phyloP scores from a whole-genome alignment of 1,140 invertebrate genomes.

The Trachymyrmex septentrionalis region DNA sequence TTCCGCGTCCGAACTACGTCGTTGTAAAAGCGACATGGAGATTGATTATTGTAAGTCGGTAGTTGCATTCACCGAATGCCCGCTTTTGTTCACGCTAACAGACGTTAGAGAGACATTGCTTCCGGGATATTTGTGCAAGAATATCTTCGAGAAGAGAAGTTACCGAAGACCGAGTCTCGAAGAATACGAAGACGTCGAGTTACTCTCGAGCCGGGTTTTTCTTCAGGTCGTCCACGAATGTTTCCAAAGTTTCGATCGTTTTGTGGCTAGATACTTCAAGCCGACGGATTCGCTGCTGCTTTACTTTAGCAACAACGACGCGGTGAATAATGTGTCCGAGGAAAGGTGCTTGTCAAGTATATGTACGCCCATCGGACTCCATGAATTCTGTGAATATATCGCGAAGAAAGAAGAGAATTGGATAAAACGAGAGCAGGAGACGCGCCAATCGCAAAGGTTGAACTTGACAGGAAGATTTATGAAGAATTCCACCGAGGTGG shows the following conservation, averaged over 20 bases:
- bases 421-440: constrained; percentile 83
- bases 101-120: constrained; percentile 67
- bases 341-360: constrained; percentile 84
- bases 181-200: constrained; percentile 74
- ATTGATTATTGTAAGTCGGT: constrained; percentile 54
- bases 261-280: constrained; percentile 80
- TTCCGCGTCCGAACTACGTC: not conserved
- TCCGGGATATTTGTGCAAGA: constrained; percentile 61
- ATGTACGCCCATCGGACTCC: constrained; percentile 86
- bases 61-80: constrained; percentile 34
- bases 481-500: constrained; percentile 48
- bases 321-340: constrained; percentile 78
- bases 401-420: constrained; percentile 86
- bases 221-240: constrained; percentile 81
- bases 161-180: constrained; percentile 59
- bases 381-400: constrained; percentile 87
- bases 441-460: constrained; percentile 40
- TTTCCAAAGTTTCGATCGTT: constrained; percentile 84
- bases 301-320: constrained; percentile 84
- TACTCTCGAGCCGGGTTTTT: constrained; percentile 67
- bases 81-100: constrained; percentile 62
- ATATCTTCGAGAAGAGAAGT: constrained; percentile 26
- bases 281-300: constrained; percentile 84
- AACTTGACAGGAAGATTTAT: constrained; percentile 68
- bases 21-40: constrained; percentile 54